Evolutionary conservation across 2,113 vertebrate genomes (phyloP), one percentile per base, ranked within the genome.

Genomic region (Rhinichthys klamathensis): DNA sequence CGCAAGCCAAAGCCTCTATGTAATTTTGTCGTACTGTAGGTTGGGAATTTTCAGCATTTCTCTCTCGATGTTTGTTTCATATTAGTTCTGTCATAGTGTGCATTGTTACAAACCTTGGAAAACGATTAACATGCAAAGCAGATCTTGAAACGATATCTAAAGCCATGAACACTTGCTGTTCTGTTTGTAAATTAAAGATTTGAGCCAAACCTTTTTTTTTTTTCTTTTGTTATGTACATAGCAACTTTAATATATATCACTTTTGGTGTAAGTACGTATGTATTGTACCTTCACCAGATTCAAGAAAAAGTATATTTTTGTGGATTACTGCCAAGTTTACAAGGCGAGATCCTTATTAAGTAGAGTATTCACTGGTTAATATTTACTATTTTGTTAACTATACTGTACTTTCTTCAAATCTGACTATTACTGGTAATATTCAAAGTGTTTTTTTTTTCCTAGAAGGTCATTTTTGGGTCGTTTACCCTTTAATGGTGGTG

Each of bases 81-180:
- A 95, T 93, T 93, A 93, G 88, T 96, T 94, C 82, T 80, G 73
- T 88, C 88, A 84, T 91, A 87, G 94, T 95, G 96, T 95, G 93
- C 95, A 96, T 96, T 93, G 90, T 91, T 83, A 85, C 93, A 95
- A 93, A 92, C 91, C 91, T 94, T 95, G 94, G 94, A 95, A 94
- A 94, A 93, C 46, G 49, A 80, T 75, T 69, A 61, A 95, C 94
- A 95, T 96, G 94, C 96, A 96, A 96, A 94, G 94, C 94, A 95
- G 96, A 97, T 94, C 95, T 96, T 96, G 96, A 96, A 96, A 95
- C 85, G 79, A 93, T 92, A 97, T 96, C 95, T 96, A 96, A 99
- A 99, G 98, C 98, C 98, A 99, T 99, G 97, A 96, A 97, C 96
- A 96, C 96, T 97, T 96, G 93, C 90, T 95, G 95, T 95, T 96